These are phyloP conservation scores for Lagorchestes hirsutus DNA, from an alignment of 2,797 vertebrate genomes.

Conservation along the genomic window DNA sequence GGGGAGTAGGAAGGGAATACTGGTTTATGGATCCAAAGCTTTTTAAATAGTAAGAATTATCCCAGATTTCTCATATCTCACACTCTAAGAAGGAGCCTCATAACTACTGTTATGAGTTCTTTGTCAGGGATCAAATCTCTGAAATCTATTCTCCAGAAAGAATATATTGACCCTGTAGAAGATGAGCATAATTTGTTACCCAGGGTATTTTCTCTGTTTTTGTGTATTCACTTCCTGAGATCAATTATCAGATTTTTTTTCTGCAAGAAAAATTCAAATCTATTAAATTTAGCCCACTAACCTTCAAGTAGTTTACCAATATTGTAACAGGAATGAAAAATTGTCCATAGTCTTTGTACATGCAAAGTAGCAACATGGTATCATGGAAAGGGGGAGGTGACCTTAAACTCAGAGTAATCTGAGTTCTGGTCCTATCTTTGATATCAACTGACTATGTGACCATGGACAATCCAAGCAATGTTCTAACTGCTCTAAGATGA, in stretches of 20 bases:
- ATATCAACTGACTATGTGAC: neutral
- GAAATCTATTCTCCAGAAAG: neutral
- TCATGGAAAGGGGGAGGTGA: neutral
- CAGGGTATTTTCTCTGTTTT: neutral
- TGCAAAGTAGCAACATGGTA: neutral
- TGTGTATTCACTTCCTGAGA: neutral
- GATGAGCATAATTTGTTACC: neutral
- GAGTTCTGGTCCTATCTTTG: neutral
- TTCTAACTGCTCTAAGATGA: neutral
- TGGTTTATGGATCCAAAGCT: neutral
- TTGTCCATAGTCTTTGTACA: slow-evolving; percentile 9
- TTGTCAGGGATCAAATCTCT: neutral
- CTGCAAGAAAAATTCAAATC: neutral
- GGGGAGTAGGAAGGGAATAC: too few species aligned
- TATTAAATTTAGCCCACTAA: neutral
- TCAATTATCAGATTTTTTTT: neutral
- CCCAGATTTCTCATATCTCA: neutral
- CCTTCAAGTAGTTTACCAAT: neutral
- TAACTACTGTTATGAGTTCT: neutral
- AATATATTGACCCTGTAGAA: neutral
- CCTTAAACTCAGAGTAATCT: neutral
- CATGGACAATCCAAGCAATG: neutral
- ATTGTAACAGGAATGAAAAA: neutral
- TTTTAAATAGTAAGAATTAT: neutral
- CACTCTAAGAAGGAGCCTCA: neutral